Conservation (phyloP, 2,888 invertebrate genomes). For the Pammene aurita region DNA sequence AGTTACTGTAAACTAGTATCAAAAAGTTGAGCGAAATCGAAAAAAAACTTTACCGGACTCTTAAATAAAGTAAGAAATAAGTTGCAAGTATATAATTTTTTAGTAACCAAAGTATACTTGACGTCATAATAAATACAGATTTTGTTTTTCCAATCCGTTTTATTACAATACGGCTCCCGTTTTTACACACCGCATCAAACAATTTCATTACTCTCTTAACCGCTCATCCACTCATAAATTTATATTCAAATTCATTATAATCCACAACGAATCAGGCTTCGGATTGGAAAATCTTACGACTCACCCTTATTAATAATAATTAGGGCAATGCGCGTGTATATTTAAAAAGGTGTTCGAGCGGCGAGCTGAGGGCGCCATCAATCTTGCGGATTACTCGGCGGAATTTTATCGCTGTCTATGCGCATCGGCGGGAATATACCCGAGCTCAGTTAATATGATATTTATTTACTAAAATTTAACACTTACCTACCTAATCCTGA, state of each 20-base stretch:
- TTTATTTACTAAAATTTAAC: not conserved
- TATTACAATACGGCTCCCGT: no score
- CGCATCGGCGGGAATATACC: not conserved
- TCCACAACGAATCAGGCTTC: constrained; percentile 2
- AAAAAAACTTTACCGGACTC: no score
- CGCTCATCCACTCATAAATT: not conserved
- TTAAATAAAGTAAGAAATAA: no score
- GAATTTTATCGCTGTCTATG: constrained; percentile 31
- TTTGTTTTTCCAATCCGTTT: no score
- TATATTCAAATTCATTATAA: not conserved
- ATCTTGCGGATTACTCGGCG: constrained; percentile 34
- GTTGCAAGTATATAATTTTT: no score
- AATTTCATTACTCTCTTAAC: no score
- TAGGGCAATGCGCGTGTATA: constrained; percentile 38
- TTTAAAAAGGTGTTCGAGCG: constrained; percentile 39
- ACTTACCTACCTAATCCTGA: not conserved
- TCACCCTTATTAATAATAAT: constrained; percentile 41
- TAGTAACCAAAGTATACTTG: no score
- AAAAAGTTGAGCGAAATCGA: no score
- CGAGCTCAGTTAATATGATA: constrained; percentile 16
- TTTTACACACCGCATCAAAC: no score
- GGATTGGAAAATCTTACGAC: constrained; percentile 25
- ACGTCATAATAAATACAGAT: no score
- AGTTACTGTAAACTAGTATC: no score
- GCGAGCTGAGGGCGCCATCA: constrained; percentile 8